Conservation (phyloP, 2,888 invertebrate species). For the Epsilonema sp. region DNA sequence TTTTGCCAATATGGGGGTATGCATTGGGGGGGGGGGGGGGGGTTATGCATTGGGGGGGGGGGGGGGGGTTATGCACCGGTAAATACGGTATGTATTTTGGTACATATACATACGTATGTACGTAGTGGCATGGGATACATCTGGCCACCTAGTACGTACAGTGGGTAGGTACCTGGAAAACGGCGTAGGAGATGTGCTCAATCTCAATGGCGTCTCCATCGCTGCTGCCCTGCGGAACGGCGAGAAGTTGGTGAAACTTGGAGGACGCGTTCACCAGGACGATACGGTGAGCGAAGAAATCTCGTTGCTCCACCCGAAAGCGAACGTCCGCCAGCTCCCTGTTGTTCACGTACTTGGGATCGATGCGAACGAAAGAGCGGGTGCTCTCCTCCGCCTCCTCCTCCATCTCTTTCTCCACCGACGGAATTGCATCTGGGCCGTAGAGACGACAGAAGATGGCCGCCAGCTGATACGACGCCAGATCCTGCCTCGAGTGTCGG, state of each 20-base stretch:
- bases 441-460: slow-evolving; percentile 9
- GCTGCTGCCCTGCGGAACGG: slow-evolving; percentile 40
- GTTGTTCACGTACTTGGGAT: slow-evolving; percentile 80
- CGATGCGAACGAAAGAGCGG: slow-evolving; percentile 27
- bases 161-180: slow-evolving; percentile 79
- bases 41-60: too few species aligned
- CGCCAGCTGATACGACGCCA: slow-evolving; percentile 1
- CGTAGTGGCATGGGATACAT: too few species aligned
- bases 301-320: slow-evolving; percentile 67
- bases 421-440: slow-evolving; percentile 2
- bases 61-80: too few species aligned
- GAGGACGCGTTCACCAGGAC: slow-evolving; percentile 51
- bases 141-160: too few species aligned
- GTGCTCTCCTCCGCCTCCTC: background rate
- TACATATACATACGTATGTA: too few species aligned
- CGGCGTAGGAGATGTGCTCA: slow-evolving; percentile 73
- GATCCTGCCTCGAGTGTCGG: slow-evolving; percentile 54
- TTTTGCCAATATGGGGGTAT: too few species aligned
- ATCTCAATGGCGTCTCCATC: slow-evolving; percentile 58
- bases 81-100: too few species aligned
- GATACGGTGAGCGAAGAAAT: slow-evolving; percentile 82
- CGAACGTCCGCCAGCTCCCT: slow-evolving; percentile 76
- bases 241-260: slow-evolving; percentile 13
- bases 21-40: too few species aligned
- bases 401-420: background rate